A percentile compares a stretch with the other conserved stretches of the same genome.
phyloP scores from a whole-genome alignment of 1,140 invertebrate species.

The Drosophila melanogaster region Release_6_plus_ISO1_MT NC_004354.4:9824001-9824500 shows the following conservation, averaged over 20 bases:
- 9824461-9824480: not conserved
- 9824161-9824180: constrained; percentile 58
- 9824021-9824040: constrained; percentile 48
- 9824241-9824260: constrained; percentile 64
- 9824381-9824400: constrained; percentile 5
- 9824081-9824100: constrained; percentile 12
- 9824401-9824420: not conserved
- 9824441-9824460: too few species aligned
- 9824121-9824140: constrained; percentile 13
- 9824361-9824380: constrained; percentile 8
- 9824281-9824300: not conserved
- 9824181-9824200: constrained; percentile 59
- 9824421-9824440: not conserved
- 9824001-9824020: constrained; percentile 65
- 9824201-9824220: constrained; percentile 78
- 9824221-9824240: constrained; percentile 80
- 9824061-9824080: constrained; percentile 17
- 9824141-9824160: constrained; percentile 54
- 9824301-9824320: not conserved
- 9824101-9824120: not conserved
- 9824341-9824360: constrained; percentile 11
- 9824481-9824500: not conserved
- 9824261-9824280: not conserved
- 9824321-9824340: not conserved
- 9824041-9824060: constrained; percentile 45